Evolutionary conservation across 2,797 vertebrate species (phyloP), one percentile per base, ranked within the genome.

Genomic region (Manis javanica): DNA sequence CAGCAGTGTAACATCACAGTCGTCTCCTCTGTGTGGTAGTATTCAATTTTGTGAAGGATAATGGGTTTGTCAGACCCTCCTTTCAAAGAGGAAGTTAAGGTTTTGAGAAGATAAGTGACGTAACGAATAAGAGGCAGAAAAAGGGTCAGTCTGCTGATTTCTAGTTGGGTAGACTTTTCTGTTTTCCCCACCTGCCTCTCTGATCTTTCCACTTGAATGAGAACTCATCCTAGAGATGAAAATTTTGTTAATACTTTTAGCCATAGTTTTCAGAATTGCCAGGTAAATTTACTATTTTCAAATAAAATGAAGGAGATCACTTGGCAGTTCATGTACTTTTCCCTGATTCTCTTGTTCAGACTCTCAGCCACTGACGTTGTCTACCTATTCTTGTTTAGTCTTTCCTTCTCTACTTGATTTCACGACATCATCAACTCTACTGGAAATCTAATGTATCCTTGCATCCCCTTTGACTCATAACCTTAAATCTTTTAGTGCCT

Each of bases 181-280:
- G 0, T 91, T 42, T 51, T 2, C 39, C 72, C 7, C 46, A 8
- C 74, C 53, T 51, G 11, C 71, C 31, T 86, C 42, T 46, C 5
- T 29, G 2, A 26, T n/a, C 2, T 64, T 87, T 64, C 29, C 26
- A 49, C n/a, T n/a, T 68, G 42, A 90, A 37, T 39, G 23, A 90
- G n/a, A 74, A 79, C 63, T 95, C 88, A 37, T 90, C 71, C 61
- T 39, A 19, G 37, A 82, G 26, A 39, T 39, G 49, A 39, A 64
- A 57, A n/a, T 42, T 68, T 39, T 61, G 6, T 29, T 37, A 63
- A 21, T 53, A 15, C 93, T 83, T 79, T 72, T 71, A 74, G 53
- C 42, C 7, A 2, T 37, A 57, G 46, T 72, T 90, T 51, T 77
- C 72, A 51, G 26, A 90, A 51, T 94, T 46, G 1, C 69, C 55